Evolutionary conservation across 2,888 invertebrate genomes (phyloP).

Genomic region (Yponomeuta cagnagella): DNA sequence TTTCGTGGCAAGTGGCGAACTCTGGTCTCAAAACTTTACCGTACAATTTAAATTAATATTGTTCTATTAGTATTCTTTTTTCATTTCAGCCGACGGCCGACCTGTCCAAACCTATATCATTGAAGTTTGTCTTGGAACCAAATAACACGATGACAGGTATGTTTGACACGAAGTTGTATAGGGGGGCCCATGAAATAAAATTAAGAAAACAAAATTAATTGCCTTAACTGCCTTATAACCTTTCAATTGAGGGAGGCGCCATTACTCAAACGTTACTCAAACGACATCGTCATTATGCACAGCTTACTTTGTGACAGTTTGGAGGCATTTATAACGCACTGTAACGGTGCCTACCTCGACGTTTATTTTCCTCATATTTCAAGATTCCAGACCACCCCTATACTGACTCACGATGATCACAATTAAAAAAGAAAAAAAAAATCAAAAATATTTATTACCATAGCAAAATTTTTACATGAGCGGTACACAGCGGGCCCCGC

Average conservation of each 20-base stretch:
- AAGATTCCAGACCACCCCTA: too few relatives aligned
- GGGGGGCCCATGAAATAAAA: too few relatives aligned
- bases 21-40: too few relatives aligned
- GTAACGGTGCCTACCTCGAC: not conserved
- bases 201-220: not conserved
- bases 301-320: not conserved
- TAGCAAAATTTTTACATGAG: too few relatives aligned
- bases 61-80: not conserved
- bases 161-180: conserved; percentile 17
- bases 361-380: not conserved
- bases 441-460: too few relatives aligned
- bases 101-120: conserved; percentile 51
- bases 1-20: too few relatives aligned
- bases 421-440: too few relatives aligned
- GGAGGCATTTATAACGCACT: not conserved
- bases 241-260: too few relatives aligned
- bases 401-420: too few relatives aligned
- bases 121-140: conserved; percentile 43
- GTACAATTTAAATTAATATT: not conserved
- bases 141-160: conserved; percentile 39
- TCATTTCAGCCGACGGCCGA: conserved; percentile 53
- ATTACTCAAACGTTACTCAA: too few relatives aligned
- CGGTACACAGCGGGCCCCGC: too few relatives aligned
- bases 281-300: not conserved
- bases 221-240: too few relatives aligned